Percentiles rank a stretch among this genome's conserved stretches.
Conservation (phyloP, 2,888 invertebrate genomes). For the Dryocosmus kuriphilus region DNA sequence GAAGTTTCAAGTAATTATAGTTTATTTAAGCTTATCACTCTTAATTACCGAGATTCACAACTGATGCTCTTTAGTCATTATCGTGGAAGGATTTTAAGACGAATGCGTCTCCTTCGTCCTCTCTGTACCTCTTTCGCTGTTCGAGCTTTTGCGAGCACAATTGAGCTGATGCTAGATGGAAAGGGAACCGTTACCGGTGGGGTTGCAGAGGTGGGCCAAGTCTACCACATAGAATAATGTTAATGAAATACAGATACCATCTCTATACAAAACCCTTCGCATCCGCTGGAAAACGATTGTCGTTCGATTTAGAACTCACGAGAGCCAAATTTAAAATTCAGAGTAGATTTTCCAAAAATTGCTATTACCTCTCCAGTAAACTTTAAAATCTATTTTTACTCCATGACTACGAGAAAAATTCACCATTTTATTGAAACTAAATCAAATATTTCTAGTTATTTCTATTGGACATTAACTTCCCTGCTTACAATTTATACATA, state of each 20-base stretch:
- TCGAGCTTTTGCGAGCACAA: constrained; percentile 63
- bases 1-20: background rate
- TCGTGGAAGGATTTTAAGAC: constrained; percentile 4
- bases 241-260: constrained; percentile 77
- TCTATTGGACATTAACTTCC: background rate
- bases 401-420: background rate
- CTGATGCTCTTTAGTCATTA: background rate
- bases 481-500: background rate
- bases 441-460: background rate
- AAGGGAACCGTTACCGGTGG: constrained; percentile 49
- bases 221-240: constrained; percentile 76
- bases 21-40: background rate
- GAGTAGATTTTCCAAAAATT: constrained; percentile 44
- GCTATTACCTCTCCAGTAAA: background rate
- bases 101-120: constrained; percentile 18
- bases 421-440: background rate
- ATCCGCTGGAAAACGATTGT: constrained; percentile 67
- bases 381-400: background rate
- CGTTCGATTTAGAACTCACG: constrained; percentile 47
- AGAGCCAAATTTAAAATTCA: constrained; percentile 43
- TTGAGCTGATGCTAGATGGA: constrained; percentile 56
- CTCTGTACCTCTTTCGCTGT: constrained; percentile 43
- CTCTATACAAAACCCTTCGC: constrained; percentile 71
- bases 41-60: background rate
- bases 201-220: constrained; percentile 59